These are phyloP conservation scores for Hemibagrus wyckioides DNA, from an alignment of 2,113 vertebrate genomes.

Conservation along the genomic window DNA sequence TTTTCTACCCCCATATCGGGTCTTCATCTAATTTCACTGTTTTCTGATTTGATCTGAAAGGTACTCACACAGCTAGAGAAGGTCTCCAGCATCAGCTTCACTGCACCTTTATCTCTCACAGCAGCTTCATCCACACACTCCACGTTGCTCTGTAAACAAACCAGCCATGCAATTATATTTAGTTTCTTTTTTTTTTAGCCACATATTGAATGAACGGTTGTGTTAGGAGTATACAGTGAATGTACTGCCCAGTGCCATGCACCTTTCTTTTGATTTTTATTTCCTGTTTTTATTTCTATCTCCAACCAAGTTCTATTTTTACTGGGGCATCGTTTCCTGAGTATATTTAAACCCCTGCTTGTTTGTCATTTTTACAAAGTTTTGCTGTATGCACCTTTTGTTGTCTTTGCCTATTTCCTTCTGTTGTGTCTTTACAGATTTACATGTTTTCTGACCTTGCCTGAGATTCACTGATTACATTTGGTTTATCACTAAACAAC, in stretches of 20 bases:
- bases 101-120: slow-evolving; percentile 63
- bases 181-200: background rate
- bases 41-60: background rate
- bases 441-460: background rate
- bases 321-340: background rate
- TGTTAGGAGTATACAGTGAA: background rate
- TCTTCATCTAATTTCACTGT: background rate
- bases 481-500: background rate
- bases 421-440: background rate
- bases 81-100: slow-evolving; percentile 67
- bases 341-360: background rate
- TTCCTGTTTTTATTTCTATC: background rate
- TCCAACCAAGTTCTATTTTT: background rate
- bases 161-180: background rate
- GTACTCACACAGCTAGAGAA: slow-evolving; percentile 70
- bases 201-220: background rate
- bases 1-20: background rate
- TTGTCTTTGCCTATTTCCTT: background rate
- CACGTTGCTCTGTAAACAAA: slow-evolving; percentile 57
- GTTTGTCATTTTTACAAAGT: background rate
- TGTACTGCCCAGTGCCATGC: background rate
- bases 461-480: background rate
- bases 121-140: slow-evolving; percentile 67
- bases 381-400: background rate
- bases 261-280: background rate